Evolutionary conservation across 2,113 vertebrate genomes (phyloP), one percentile per base, ranked within the genome.

Genomic region (Cromileptes altivelis): DNA sequence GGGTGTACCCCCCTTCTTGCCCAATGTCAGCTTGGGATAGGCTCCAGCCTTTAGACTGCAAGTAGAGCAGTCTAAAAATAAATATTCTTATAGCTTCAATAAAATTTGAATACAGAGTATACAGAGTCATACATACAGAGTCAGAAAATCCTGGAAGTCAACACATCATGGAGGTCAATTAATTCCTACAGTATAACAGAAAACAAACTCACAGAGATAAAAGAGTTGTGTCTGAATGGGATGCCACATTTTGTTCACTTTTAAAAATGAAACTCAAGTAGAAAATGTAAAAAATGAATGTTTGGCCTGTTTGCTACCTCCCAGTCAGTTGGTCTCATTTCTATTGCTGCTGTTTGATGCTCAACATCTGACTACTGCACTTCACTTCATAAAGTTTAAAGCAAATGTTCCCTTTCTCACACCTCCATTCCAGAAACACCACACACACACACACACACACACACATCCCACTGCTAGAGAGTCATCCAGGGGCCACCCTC

Each of bases 401-500:
- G 57, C 73, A 81, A 90, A 92, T 70, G 80, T 84, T 88, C 77
- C 64, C 55, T 86, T 85, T 86, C 71, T 80, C 89, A 85, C 91
- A 91, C 89, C 90, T 92, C 63, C 25, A 30, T 69, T 81, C 56
- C 79, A 85, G 67, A 78, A 79, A 74, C 71, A 78, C 53, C 53
- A 57, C 56, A 78, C 71, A 76, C 60, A 76, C 72, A 42, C 68
- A 72, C 73, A 62, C 71, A 58, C 78, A 70, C 70, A 78, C 62
- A 72, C 64, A 75, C 55, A 68, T 25, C 70, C 67, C 64, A 65
- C 37, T 62, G 73, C 56, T 65, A 61, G 30, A 77, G 78, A 93
- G 93, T 93, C 91, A 94, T 91, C 90, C 84, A 84, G 84, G 78
- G 94, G 92, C 75, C 90, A 90, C 80, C 71, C 86, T 93, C 83